Percentiles rank a stretch among this genome's conserved stretches.
phyloP scores from a whole-genome alignment of 2,113 vertebrate species.

The Regulus satrapa region DNA sequence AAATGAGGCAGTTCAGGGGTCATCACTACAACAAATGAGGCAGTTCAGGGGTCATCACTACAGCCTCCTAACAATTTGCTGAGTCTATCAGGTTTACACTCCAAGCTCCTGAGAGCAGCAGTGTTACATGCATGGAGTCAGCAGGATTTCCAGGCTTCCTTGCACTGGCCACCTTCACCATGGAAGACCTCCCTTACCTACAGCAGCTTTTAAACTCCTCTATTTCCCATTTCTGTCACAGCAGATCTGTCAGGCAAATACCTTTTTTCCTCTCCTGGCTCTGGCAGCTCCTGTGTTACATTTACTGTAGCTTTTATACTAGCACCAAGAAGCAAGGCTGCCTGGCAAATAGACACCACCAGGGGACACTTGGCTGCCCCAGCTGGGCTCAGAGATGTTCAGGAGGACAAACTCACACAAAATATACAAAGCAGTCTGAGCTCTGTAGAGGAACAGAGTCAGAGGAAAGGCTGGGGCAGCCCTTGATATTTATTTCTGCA shows the following conservation, averaged over 20 bases:
- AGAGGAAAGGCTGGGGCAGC: neutral
- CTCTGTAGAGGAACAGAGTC: neutral
- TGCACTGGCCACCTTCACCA: neutral
- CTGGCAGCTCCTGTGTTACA: neutral
- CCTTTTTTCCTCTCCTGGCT: neutral
- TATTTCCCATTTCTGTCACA: neutral
- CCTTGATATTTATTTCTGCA: neutral
- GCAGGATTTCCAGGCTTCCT: neutral
- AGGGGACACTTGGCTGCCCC: neutral
- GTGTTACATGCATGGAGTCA: rapidly evolving
- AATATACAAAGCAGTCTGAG: neutral
- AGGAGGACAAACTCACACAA: neutral
- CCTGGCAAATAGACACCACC: neutral
- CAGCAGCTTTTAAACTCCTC: neutral
- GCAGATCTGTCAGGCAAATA: neutral
- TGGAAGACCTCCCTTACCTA: neutral
- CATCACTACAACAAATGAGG: too few relatives aligned
- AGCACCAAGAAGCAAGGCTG: neutral
- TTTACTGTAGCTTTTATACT: neutral
- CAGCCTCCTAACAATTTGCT: neutral
- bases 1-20: neutral
- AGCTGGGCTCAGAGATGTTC: neutral
- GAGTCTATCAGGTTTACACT: neutral
- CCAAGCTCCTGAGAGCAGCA: neutral
- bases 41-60: neutral